A percentile compares a stretch with the other conserved stretches of the same genome.
phyloP scores from a whole-genome alignment of 2,113 vertebrate genomes.

The Morone chrysops region DNA sequence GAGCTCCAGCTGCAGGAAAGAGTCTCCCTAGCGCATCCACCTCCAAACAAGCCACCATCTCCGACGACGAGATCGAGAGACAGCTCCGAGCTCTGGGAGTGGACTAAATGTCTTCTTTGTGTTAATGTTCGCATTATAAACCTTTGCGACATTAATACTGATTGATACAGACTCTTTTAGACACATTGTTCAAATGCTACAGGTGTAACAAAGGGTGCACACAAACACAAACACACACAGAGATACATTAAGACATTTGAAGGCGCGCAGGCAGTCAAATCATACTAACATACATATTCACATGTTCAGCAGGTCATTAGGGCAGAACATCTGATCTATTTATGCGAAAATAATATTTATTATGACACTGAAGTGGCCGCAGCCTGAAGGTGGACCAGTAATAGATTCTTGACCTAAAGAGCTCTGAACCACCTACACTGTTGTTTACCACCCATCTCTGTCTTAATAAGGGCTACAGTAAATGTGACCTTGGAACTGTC shows the following conservation, averaged over 20 bases:
- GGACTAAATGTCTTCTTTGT: slow-evolving; percentile 83
- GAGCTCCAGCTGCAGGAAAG: slow-evolving; percentile 92
- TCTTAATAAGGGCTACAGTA: slow-evolving; percentile 65
- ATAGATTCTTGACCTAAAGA: slow-evolving; percentile 29
- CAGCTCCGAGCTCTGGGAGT: slow-evolving; percentile 96
- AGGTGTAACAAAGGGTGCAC: slow-evolving; percentile 29
- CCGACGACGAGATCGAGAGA: slow-evolving; percentile 97
- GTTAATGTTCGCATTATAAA: slow-evolving; percentile 34
- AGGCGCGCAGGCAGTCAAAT: slow-evolving; percentile 17
- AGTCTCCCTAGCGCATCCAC: slow-evolving; percentile 88
- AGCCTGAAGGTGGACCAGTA: slow-evolving; percentile 31
- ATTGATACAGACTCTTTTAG: slow-evolving; percentile 55
- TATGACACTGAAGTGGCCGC: slow-evolving; percentile 9
- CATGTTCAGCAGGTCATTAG: slow-evolving; percentile 9
- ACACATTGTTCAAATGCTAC: slow-evolving; percentile 26
- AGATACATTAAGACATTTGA: neutral
- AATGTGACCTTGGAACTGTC: slow-evolving; percentile 25
- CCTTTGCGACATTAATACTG: slow-evolving; percentile 43
- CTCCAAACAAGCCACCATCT: slow-evolving; percentile 88
- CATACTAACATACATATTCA: slow-evolving; percentile 40
- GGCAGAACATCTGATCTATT: slow-evolving; percentile 53
- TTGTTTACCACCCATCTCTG: slow-evolving; percentile 18
- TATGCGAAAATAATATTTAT: slow-evolving; percentile 63
- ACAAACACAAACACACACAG: slow-evolving; percentile 10
- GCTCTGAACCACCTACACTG: slow-evolving; percentile 16